Conservation (phyloP, 2,113 vertebrate genomes). For the Neofelis nebulosa region DNA sequence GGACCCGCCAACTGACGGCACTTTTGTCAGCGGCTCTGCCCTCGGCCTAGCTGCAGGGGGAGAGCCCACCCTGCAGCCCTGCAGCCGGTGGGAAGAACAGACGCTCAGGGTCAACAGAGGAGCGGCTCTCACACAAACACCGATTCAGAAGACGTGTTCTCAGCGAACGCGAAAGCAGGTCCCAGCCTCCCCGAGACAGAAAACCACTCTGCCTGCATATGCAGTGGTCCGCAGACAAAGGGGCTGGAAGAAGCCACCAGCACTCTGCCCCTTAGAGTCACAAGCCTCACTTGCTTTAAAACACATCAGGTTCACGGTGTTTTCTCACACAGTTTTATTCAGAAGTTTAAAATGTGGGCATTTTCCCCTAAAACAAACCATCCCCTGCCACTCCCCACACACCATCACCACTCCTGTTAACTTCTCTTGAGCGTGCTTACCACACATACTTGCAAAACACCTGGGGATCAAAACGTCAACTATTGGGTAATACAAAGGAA, state of each 20-base stretch:
- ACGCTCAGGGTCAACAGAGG: background rate
- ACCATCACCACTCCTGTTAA: background rate
- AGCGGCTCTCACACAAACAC: background rate
- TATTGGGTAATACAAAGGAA: slow-evolving; percentile 76
- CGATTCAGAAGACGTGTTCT: background rate
- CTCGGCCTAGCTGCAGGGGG: background rate
- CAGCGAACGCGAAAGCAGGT: background rate
- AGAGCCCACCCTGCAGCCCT: too few relatives aligned
- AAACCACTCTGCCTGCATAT: background rate
- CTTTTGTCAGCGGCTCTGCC: background rate
- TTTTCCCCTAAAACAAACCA: background rate
- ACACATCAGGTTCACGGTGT: slow-evolving; percentile 10
- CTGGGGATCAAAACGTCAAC: slow-evolving; percentile 27
- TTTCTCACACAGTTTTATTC: slow-evolving; percentile 76
- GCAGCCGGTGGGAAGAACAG: background rate
- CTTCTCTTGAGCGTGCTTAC: background rate
- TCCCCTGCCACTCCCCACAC: background rate
- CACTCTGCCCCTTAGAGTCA: background rate
- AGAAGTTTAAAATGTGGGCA: slow-evolving; percentile 54
- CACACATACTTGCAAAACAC: slow-evolving; percentile 63
- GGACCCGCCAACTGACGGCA: background rate
- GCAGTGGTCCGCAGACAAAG: background rate
- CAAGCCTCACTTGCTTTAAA: background rate
- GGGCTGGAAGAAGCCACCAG: background rate
- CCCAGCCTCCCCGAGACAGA: background rate